Percentiles rank a stretch among this genome's conserved stretches.
Conservation (phyloP, 2,113 vertebrate genomes). For the Sitta europaea region DNA sequence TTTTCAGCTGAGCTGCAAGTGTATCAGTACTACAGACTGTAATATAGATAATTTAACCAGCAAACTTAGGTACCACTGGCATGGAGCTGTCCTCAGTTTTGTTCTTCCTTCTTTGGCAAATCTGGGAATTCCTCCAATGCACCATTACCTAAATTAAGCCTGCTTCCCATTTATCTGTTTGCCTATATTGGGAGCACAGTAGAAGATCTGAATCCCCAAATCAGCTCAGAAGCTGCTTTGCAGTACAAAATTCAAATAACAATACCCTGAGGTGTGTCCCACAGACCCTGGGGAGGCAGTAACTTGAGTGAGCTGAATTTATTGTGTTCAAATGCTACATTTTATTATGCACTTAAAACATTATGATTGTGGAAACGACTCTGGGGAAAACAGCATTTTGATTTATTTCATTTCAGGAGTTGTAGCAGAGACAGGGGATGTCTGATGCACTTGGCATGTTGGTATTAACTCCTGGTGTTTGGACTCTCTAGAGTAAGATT, state of each 20-base stretch:
- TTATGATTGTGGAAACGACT: neutral
- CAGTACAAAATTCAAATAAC: neutral
- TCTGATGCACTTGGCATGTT: neutral
- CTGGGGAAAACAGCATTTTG: neutral
- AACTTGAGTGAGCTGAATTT: neutral
- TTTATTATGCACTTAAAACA: neutral
- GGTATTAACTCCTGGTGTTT: neutral
- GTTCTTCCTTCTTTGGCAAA: neutral
- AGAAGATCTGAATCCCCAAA: neutral
- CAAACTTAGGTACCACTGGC: neutral
- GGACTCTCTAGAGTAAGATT: neutral
- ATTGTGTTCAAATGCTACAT: neutral
- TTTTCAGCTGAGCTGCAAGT: neutral
- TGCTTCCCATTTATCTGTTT: neutral
- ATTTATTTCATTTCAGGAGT: neutral
- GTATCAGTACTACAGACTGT: neutral
- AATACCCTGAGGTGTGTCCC: neutral
- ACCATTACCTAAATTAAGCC: neutral
- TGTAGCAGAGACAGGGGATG: neutral
- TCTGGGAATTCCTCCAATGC: constrained; percentile 4
- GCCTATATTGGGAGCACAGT: neutral
- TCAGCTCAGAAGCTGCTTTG: neutral
- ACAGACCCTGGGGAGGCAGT: neutral
- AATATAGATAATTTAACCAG: neutral
- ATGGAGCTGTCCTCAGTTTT: neutral